Base-by-base conservation (phyloP, 2,797 vertebrate genomes). In the Erethizon dorsatum region DNA sequence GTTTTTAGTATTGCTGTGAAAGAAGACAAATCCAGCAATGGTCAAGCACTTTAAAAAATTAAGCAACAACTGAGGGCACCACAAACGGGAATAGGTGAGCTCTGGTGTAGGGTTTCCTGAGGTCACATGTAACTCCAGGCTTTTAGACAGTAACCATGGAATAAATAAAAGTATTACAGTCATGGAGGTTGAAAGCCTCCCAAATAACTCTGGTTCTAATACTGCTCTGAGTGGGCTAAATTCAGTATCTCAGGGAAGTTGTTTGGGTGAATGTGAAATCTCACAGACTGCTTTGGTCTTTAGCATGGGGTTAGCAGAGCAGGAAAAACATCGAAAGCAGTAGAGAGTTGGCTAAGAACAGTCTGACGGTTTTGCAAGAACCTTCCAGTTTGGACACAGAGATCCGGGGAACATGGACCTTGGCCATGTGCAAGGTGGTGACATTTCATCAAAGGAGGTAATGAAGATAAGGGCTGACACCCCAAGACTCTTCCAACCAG, bases 1-100 rank as follows among this genome's bases (percentile, higher is more conserved):
- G 78, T 91, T 96, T 96, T 95, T 73, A 93, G 69, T 56, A 61
- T 88, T 59, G 15, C 65, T n/a, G 31, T 57, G 88, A 88, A 82
- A 67, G 37, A 73, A 93, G 67, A 73, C n/a, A 47, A 57, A 73
- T 20, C 52, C 88, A 52, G 56, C 33, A 82, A 41, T 61, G 54
- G 45, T 50, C 85, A 88, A 90, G 45, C 61, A 69, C 78, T 92
- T 91, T 79, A 78, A 9, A 59, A 94, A 85, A 97, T 79, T 67
- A 93, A 75, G 33, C 18, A 47, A 92, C 18, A 61, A 82, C 1
- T 14, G 41, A 75, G 31, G 33, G 13, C 26, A 2, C 47, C 78
- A 41, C 20, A 7, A 56, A 52, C 20, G 83, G 78, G 37, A 47
- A 41, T 3, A 56, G 31, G 12, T 13, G 7, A 14, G 11, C n/a